Conservation (phyloP, 1,140 invertebrate species). For the Drosophila grimshawi region DNA sequence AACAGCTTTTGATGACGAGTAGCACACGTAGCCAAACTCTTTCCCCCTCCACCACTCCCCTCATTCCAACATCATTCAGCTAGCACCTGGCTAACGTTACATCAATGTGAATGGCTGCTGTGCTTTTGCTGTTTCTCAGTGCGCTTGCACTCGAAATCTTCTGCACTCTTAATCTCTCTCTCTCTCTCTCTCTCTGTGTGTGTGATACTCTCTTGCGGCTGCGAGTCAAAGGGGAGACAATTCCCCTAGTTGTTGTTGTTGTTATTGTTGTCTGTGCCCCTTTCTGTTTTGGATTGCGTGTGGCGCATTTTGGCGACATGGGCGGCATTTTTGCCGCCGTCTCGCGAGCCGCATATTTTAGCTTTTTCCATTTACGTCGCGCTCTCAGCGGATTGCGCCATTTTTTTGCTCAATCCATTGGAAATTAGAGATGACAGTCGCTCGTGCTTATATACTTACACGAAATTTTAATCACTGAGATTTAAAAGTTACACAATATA, state of each 20-base stretch:
- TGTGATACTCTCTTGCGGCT: slow-evolving; percentile 16
- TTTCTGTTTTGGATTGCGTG: slow-evolving; percentile 63
- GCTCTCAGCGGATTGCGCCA: slow-evolving; percentile 72
- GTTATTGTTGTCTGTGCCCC: slow-evolving; percentile 34
- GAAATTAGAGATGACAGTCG: slow-evolving; percentile 27
- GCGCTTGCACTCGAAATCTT: slow-evolving; percentile 32
- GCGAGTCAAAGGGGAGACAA: slow-evolving; percentile 39
- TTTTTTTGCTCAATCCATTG: slow-evolving; percentile 56
- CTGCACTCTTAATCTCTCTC: slow-evolving; percentile 18
- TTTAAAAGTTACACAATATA: background rate
- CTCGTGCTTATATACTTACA: background rate
- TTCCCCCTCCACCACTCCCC: background rate
- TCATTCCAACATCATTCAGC: slow-evolving; percentile 4
- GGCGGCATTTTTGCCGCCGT: slow-evolving; percentile 70
- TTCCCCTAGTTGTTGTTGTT: slow-evolving; percentile 19
- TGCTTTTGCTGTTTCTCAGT: slow-evolving; percentile 40
- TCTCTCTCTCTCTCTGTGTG: slow-evolving; percentile 24
- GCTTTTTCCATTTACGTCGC: slow-evolving; percentile 62
- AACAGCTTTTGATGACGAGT: slow-evolving; percentile 56
- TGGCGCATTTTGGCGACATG: slow-evolving; percentile 78
- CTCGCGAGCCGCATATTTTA: slow-evolving; percentile 70
- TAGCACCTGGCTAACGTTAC: slow-evolving; percentile 73
- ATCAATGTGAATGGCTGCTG: slow-evolving; percentile 61
- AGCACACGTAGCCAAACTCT: slow-evolving; percentile 37
- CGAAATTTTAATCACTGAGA: background rate